A percentile compares a stretch with the other conserved stretches of the same genome.
These are phyloP conservation scores for Tenebrosternarchus preto DNA, from an alignment of 2,113 vertebrate species.

Conservation along the genomic window DNA sequence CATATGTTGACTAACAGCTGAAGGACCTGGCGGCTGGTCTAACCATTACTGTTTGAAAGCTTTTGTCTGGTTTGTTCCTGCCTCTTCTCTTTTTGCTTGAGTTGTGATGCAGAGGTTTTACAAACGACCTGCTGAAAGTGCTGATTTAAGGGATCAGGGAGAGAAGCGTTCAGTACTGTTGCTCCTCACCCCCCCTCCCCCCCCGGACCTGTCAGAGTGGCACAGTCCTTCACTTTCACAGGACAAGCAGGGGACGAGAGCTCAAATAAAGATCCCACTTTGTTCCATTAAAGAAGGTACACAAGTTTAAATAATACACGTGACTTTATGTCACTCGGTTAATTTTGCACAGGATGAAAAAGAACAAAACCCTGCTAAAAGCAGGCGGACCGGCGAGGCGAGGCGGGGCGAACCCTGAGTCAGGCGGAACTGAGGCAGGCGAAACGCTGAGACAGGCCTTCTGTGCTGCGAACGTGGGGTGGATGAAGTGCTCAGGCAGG, in stretches of 20 bases:
- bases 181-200: slow-evolving; percentile 11
- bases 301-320: slow-evolving; percentile 67
- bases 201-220: slow-evolving; percentile 53
- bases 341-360: slow-evolving; percentile 53
- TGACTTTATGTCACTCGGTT: slow-evolving; percentile 58
- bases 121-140: slow-evolving; percentile 67
- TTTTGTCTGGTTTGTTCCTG: slow-evolving; percentile 17
- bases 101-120: slow-evolving; percentile 42
- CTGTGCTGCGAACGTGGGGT: slow-evolving; percentile 49
- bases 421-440: too few species aligned
- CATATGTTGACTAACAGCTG: too few species aligned
- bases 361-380: slow-evolving; percentile 57
- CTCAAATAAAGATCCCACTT: slow-evolving; percentile 61
- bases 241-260: slow-evolving; percentile 35
- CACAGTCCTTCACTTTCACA: slow-evolving; percentile 43
- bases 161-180: slow-evolving; percentile 25
- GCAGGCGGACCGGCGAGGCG: too few species aligned
- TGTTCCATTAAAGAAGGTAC: slow-evolving; percentile 71
- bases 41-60: not conserved
- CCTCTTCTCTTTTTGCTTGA: slow-evolving; percentile 15
- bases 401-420: too few species aligned
- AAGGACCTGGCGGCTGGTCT: not conserved
- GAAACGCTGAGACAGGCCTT: too few species aligned
- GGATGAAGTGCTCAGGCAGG: slow-evolving; percentile 44
- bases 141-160: slow-evolving; percentile 64